These are phyloP conservation scores for Hypotaenidia philippensis DNA, from an alignment of 2,797 vertebrate species.

Conservation along the genomic window DNA sequence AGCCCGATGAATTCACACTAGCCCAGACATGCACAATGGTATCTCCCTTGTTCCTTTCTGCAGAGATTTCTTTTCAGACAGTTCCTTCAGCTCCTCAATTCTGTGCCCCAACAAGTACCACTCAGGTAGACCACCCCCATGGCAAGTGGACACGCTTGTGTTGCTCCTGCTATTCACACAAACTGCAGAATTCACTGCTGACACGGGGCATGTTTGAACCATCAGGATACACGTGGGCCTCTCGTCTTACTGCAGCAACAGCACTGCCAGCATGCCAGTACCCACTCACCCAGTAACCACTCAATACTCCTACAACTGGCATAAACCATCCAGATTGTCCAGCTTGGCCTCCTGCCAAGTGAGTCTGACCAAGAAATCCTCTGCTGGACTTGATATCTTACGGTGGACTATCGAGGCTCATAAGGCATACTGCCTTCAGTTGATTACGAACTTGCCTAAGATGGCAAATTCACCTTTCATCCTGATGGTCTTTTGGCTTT, in stretches of 20 bases:
- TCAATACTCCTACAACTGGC: background rate
- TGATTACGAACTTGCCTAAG: too few relatives aligned
- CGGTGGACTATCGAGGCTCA: background rate
- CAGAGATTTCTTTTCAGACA: background rate
- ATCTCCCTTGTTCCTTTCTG: background rate
- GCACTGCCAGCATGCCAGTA: background rate
- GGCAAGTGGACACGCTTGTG: background rate
- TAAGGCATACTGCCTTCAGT: background rate
- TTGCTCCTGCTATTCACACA: background rate
- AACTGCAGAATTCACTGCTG: background rate
- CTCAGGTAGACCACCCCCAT: background rate
- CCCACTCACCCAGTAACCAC: background rate
- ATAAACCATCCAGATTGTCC: background rate
- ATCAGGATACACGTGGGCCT: rapidly evolving
- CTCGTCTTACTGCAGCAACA: background rate
- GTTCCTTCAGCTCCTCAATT: background rate
- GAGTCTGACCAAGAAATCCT: background rate
- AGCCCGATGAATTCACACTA: conserved; percentile 42
- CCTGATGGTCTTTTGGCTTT: background rate
- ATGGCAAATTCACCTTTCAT: background rate
- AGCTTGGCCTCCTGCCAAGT: background rate
- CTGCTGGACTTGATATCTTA: background rate
- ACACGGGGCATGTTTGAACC: background rate
- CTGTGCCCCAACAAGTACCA: background rate
- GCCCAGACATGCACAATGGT: conserved; percentile 24